Evolutionary conservation across 2,888 invertebrate species (phyloP).

Genomic region (Scotopteryx bipunctaria): DNA sequence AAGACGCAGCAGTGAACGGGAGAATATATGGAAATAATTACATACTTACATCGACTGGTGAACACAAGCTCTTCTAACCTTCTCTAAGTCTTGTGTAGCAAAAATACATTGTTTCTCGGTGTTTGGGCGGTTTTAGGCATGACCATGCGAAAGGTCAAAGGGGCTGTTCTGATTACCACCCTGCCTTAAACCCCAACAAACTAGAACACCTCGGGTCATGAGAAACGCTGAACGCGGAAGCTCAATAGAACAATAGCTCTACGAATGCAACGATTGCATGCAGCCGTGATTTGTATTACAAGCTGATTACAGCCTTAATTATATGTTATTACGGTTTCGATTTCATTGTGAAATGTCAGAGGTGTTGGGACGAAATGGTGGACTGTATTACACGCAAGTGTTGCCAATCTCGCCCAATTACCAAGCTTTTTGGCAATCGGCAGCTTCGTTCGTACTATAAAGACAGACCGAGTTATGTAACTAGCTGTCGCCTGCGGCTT

Average conservation of each 20-base stretch:
- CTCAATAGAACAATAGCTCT: constrained; percentile 24
- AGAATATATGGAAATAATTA: no score
- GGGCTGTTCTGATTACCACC: constrained; percentile 8
- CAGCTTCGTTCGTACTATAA: no score
- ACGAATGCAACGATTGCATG: constrained; percentile 23
- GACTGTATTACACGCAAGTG: not conserved
- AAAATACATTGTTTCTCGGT: no score
- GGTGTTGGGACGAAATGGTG: constrained; percentile 21
- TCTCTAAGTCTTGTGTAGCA: no score
- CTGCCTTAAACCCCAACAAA: constrained; percentile 10
- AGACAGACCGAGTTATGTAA: no score
- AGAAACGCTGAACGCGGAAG: constrained; percentile 32
- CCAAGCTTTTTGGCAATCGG: not conserved
- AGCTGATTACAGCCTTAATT: constrained; percentile 27
- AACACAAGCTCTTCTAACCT: no score
- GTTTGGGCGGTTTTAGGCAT: no score
- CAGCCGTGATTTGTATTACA: constrained; percentile 23
- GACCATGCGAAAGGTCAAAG: no score
- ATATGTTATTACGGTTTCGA: constrained; percentile 21
- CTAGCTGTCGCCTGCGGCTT: no score
- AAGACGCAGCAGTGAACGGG: no score
- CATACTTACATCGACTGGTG: no score
- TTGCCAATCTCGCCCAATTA: not conserved
- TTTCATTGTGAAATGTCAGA: constrained; percentile 23
- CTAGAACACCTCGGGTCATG: constrained; percentile 32